A percentile compares a stretch with the other conserved stretches of the same genome.
These are phyloP conservation scores for Leptarthrus brevirostris DNA, from an alignment of 2,888 invertebrate genomes.

Conservation along the genomic window DNA sequence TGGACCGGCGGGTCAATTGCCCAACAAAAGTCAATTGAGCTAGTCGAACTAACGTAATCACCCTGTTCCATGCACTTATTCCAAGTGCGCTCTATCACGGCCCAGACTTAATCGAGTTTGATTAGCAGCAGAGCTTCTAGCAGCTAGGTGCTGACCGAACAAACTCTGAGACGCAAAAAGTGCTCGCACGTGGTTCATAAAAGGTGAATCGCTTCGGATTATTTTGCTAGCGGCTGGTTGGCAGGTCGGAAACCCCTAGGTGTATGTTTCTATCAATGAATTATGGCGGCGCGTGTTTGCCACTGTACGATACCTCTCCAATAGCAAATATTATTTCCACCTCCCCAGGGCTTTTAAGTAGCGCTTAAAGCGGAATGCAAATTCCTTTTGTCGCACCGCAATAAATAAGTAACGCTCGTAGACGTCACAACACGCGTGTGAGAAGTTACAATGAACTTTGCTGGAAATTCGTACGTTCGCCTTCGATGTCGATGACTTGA, in stretches of 20 bases:
- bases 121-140: neutral
- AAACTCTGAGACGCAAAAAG: conserved; percentile 7
- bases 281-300: conserved; percentile 16
- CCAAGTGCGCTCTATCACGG: neutral
- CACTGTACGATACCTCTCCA: neutral
- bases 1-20: neutral
- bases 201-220: neutral
- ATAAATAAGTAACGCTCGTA: neutral
- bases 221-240: neutral
- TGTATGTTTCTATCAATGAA: conserved; percentile 27
- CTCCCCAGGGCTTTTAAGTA: conserved; percentile 13
- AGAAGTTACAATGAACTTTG: neutral
- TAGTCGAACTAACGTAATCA: neutral
- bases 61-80: neutral
- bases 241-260: neutral
- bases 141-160: conserved; percentile 3
- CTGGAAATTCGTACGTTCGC: too few relatives aligned
- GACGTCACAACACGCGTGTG: neutral
- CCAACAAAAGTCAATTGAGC: conserved; percentile 16
- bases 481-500: too few relatives aligned
- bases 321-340: neutral
- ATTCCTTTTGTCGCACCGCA: too few relatives aligned
- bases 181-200: conserved; percentile 4
- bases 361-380: neutral
- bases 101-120: neutral